Conservation (phyloP, 1,140 invertebrate species). For the Drosophila bocqueti region DNA sequence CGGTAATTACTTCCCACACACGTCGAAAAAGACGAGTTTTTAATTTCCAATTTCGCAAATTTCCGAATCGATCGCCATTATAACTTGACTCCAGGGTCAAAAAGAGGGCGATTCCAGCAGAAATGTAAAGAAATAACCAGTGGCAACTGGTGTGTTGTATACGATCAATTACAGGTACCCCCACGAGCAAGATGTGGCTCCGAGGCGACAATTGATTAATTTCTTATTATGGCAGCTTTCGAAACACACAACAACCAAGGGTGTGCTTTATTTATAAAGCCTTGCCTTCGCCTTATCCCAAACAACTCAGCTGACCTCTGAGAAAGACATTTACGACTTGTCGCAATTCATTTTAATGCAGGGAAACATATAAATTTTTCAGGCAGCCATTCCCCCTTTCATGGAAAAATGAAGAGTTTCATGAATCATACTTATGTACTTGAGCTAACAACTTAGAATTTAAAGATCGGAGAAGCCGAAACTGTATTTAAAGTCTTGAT, state of each 20-base stretch:
- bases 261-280: conserved; percentile 10
- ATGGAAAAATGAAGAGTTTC: background rate
- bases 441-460: background rate
- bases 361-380: conserved; percentile 14
- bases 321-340: conserved; percentile 42
- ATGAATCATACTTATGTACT: conserved; percentile 20
- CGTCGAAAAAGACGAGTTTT: conserved; percentile 21
- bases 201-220: background rate
- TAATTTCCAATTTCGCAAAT: conserved; percentile 44
- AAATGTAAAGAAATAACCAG: conserved; percentile 18
- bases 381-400: conserved; percentile 28
- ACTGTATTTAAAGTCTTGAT: conserved; percentile 15
- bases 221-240: background rate
- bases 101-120: conserved; percentile 4
- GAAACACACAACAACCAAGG: conserved; percentile 1
- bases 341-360: conserved; percentile 37
- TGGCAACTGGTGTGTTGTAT: conserved; percentile 33
- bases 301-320: conserved; percentile 42
- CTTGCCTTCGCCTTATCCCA: conserved; percentile 21
- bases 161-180: conserved; percentile 32
- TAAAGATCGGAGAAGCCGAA: background rate
- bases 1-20: conserved; percentile 58
- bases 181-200: conserved; percentile 5
- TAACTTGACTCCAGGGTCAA: conserved; percentile 29
- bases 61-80: conserved; percentile 29